A percentile compares a stretch with the other conserved stretches of the same genome.
phyloP scores from a whole-genome alignment of 2,113 vertebrate species.

The Crotalus viridis region DNA sequence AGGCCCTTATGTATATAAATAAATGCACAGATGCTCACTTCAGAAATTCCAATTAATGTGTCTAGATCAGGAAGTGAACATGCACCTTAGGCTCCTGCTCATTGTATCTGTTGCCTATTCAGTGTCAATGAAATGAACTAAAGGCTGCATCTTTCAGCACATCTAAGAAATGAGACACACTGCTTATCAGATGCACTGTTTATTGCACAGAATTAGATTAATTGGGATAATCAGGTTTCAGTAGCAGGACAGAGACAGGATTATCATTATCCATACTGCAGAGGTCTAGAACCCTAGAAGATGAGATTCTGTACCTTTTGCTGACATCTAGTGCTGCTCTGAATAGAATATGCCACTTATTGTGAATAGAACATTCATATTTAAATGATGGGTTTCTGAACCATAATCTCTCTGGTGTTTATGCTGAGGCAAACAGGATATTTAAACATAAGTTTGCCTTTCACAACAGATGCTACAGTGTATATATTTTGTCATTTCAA shows the following conservation, averaged over 20 bases:
- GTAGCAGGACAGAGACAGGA: background rate
- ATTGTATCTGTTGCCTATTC: background rate
- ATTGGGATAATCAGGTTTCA: background rate
- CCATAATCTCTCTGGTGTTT: background rate
- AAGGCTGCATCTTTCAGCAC: background rate
- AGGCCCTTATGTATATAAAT: background rate
- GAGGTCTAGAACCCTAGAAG: background rate
- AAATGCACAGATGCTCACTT: background rate
- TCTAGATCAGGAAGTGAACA: too few relatives aligned
- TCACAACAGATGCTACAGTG: background rate
- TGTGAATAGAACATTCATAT: background rate
- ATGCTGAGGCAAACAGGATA: too few relatives aligned
- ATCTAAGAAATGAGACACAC: background rate
- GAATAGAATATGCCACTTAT: background rate
- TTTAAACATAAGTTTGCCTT: background rate
- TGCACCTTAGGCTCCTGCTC: background rate
- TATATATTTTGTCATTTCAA: background rate
- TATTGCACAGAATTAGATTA: background rate
- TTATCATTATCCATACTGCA: background rate
- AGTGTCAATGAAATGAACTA: background rate
- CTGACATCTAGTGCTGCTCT: background rate
- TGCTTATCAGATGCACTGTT: background rate
- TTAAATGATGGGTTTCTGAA: background rate
- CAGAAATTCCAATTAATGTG: background rate
- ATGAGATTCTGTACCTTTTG: background rate